Conservation (phyloP, 2,113 vertebrate genomes). For the Erythrocercus mccallii region DNA sequence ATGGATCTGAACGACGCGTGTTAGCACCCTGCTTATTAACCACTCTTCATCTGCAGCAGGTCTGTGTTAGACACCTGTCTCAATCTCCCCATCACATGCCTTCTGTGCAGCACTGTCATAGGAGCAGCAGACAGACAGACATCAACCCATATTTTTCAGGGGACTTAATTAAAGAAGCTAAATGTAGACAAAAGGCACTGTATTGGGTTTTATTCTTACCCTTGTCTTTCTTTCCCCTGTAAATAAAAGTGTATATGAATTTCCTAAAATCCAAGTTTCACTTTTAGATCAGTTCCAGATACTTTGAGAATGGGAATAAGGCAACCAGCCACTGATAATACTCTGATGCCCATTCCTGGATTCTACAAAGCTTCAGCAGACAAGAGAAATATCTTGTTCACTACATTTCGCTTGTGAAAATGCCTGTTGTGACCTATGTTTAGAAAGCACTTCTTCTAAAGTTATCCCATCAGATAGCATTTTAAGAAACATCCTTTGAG, state of each 20-base stretch:
- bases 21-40: slow-evolving; percentile 49
- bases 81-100: background rate
- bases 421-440: background rate
- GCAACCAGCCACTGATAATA: background rate
- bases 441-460: background rate
- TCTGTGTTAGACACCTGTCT: slow-evolving; percentile 45
- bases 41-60: slow-evolving; percentile 37
- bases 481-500: background rate
- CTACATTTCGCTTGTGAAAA: background rate
- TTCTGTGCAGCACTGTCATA: slow-evolving; percentile 4
- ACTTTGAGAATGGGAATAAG: background rate
- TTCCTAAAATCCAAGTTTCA: background rate
- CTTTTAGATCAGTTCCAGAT: background rate
- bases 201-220: background rate
- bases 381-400: background rate
- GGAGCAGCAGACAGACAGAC: slow-evolving; percentile 20
- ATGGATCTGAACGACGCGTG: background rate
- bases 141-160: background rate
- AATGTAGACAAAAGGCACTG: background rate
- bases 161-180: background rate
- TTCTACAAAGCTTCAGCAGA: background rate
- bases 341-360: background rate
- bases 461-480: background rate
- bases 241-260: background rate
- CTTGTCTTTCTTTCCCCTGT: background rate